Conservation (phyloP, 2,113 vertebrate genomes). For the Gymnarchus niloticus region DNA sequence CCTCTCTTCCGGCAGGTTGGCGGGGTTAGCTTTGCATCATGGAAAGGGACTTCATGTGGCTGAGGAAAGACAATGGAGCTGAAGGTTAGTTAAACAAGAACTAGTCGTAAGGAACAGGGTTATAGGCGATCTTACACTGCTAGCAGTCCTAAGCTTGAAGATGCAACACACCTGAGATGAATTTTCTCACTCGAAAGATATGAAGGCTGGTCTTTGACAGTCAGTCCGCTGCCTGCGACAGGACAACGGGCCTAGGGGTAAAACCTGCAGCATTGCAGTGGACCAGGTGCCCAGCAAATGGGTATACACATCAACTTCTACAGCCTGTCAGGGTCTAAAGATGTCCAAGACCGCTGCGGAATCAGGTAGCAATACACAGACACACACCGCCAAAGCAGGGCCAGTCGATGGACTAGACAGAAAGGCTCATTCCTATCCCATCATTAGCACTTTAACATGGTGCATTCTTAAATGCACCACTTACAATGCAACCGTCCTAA, state of each 20-base stretch:
- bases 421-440: neutral
- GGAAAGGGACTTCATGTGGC: constrained; percentile 53
- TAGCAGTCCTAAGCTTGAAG: neutral
- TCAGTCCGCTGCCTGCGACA: neutral
- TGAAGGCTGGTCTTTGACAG: neutral
- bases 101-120: neutral
- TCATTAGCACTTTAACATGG: neutral
- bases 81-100: neutral
- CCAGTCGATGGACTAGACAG: neutral
- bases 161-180: neutral
- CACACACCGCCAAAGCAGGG: neutral
- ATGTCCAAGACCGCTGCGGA: neutral
- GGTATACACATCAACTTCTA: neutral
- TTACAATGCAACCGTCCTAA: neutral
- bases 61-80: constrained; percentile 16
- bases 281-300: neutral
- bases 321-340: no score
- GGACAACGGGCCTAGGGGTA: neutral
- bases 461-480: neutral
- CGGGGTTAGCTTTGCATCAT: constrained; percentile 60
- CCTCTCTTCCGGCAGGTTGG: constrained; percentile 48
- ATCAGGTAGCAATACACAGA: neutral
- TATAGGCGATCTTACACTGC: neutral
- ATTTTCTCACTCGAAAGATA: neutral
- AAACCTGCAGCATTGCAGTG: neutral